Conservation (phyloP, 2,113 vertebrate genomes). For the Mormyrus iriodes region DNA sequence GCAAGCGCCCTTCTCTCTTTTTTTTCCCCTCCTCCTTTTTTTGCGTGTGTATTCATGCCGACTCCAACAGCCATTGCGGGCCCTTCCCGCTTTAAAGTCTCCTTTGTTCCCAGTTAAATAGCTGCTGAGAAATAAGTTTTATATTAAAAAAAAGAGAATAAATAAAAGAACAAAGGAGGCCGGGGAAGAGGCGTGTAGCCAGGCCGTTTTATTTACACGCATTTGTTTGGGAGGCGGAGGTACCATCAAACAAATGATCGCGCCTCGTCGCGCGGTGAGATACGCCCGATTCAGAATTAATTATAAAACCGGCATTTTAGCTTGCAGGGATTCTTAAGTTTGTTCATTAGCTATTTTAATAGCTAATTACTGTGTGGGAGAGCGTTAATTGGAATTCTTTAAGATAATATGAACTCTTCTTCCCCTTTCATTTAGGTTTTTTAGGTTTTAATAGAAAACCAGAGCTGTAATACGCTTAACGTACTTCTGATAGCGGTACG, state of each 20-base stretch:
- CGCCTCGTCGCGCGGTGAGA: conserved; percentile 39
- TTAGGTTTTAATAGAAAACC: conserved; percentile 46
- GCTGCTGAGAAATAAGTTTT: conserved; percentile 22
- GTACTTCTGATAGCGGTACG: conserved; percentile 25
- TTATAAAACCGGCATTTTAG: conserved; percentile 42
- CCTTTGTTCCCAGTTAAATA: conserved; percentile 30
- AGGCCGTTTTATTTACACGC: conserved; percentile 30
- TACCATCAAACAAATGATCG: conserved; percentile 39
- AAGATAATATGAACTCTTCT: conserved; percentile 56
- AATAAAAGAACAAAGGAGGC: conserved; percentile 15
- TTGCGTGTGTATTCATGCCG: conserved; percentile 1
- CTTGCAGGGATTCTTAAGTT: conserved; percentile 60
- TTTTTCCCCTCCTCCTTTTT: not conserved
- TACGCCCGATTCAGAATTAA: conserved; percentile 54
- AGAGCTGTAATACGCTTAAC: conserved; percentile 44
- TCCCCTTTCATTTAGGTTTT: conserved; percentile 44
- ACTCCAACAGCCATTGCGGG: conserved; percentile 13
- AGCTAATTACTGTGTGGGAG: conserved; percentile 82
- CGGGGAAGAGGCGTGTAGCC: not conserved
- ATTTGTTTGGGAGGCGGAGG: conserved; percentile 10
- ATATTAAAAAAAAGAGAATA: conserved; percentile 2
- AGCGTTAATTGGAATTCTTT: conserved; percentile 85
- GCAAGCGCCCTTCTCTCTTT: conserved; percentile 6
- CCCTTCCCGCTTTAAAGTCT: not conserved
- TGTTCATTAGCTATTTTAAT: conserved; percentile 81